A percentile compares a stretch with the other conserved stretches of the same genome.
Conservation (phyloP, 2,797 vertebrate genomes). For the Florisuga fusca region DNA sequence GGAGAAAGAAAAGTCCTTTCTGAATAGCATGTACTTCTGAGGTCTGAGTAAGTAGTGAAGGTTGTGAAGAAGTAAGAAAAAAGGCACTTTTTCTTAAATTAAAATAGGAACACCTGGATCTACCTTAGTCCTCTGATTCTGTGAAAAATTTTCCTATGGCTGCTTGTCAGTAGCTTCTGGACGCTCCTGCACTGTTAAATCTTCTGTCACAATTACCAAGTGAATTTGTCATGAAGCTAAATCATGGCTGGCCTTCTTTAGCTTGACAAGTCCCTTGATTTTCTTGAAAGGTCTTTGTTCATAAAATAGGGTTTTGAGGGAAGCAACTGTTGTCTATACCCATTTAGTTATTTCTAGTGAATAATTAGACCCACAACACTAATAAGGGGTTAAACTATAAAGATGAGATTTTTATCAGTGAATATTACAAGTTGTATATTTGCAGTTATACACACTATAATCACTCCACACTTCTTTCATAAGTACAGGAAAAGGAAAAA, state of each 20-base stretch:
- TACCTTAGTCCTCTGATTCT: neutral
- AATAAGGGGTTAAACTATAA: neutral
- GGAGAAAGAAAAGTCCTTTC: neutral
- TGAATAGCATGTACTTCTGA: neutral
- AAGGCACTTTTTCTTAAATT: neutral
- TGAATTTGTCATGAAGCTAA: neutral
- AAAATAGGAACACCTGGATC: neutral
- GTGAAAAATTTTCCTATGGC: neutral
- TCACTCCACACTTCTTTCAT: neutral
- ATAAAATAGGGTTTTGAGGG: neutral
- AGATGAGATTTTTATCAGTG: neutral
- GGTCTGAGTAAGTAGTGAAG: neutral
- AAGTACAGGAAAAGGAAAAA: neutral
- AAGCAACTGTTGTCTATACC: rapidly evolving
- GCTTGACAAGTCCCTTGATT: neutral
- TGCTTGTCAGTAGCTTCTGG: neutral
- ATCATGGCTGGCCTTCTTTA: neutral
- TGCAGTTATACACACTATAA: neutral
- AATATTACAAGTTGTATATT: neutral
- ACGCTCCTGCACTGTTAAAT: neutral
- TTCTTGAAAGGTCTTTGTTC: neutral
- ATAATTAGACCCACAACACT: neutral
- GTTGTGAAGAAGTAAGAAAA: neutral
- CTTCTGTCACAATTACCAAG: neutral
- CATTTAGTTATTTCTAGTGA: neutral